Base-by-base conservation (phyloP, 2,113 vertebrate genomes). In the Taurulus bubalis region DNA sequence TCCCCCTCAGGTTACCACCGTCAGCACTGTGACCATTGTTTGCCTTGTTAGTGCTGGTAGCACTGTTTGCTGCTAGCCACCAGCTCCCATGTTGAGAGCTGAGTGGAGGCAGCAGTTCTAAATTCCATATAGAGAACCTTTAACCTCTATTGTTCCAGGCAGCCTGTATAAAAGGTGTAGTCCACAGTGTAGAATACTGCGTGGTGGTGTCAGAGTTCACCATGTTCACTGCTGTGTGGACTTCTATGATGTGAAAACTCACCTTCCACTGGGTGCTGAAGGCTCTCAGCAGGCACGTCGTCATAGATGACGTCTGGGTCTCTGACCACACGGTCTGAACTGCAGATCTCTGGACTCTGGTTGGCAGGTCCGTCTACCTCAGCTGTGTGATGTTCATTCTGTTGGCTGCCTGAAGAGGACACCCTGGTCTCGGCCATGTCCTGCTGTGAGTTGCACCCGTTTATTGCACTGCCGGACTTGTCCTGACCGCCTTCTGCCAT, bases 241-340 rank as follows among this genome's bases (percentile, higher is more conserved):
- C 24, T 42, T 49, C 26, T 18, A 15, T 38, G 15, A 55, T 55
- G 51, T 49, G 18, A 49, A 53, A n/a, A n/a, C 42, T 77, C 40
- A 82, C 86, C 68, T 6, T 73, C 56, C 62, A 79, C 34, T 8
- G 47, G 38, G 3, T 58, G 62, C 38, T 65, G 82, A 0, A 38
- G 20, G 34, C 7, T 78, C 49, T 87, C 86, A 63, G 55, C 18
- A 51, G 82, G 82, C 0, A 87, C 82, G 1, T 85, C 82, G 60
- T 88, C 86, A 34, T 85, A 88, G 42, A 80, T 9, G 9, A 79
- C 80, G 11, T 77, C 82, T 4, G 55, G 20, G 60, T 63, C 71
- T 47, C 22, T 49, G 65, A 18, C 10, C 30, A 26, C 40, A 2
- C 11, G 9, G 22, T 59, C 51, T 8, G 56, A 22, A 22, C 14